phyloP scores from a whole-genome alignment of 2,113 vertebrate species.

The Candoia aspera region DNA sequence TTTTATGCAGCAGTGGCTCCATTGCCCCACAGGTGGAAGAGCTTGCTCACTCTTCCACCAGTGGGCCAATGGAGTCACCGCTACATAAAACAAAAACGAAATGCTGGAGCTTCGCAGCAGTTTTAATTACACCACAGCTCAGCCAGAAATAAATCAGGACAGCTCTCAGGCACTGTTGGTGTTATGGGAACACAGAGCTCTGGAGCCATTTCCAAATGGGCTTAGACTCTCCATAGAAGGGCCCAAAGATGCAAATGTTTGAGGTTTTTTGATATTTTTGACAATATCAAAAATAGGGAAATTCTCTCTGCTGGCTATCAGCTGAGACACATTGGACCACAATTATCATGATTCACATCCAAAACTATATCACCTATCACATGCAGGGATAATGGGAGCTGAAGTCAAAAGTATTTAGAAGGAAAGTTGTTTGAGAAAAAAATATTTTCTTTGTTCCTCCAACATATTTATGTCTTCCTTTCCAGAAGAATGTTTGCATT shows the following conservation, averaged over 20 bases:
- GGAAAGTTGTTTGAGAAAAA: neutral
- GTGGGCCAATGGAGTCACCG: neutral
- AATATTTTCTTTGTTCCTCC: rapidly evolving
- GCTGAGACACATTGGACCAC: neutral
- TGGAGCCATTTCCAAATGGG: neutral
- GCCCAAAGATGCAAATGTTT: neutral
- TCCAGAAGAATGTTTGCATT: neutral
- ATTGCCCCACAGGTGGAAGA: neutral
- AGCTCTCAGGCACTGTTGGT: neutral
- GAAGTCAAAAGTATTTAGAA: neutral
- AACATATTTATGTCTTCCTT: neutral
- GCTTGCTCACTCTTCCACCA: neutral
- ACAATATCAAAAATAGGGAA: neutral
- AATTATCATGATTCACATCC: neutral
- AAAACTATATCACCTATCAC: neutral
- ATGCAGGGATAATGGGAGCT: neutral
- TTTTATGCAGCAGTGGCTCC: too few species aligned
- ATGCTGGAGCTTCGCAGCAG: neutral
- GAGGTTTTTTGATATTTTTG: neutral
- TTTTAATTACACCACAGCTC: neutral
- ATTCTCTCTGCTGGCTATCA: neutral
- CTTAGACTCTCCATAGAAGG: neutral
- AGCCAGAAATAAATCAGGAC: neutral
- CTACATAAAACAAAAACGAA: neutral
- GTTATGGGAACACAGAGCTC: neutral